These are phyloP conservation scores for Paracanthobrama guichenoti DNA, from an alignment of 2,113 vertebrate genomes.

Conservation along the genomic window DNA sequence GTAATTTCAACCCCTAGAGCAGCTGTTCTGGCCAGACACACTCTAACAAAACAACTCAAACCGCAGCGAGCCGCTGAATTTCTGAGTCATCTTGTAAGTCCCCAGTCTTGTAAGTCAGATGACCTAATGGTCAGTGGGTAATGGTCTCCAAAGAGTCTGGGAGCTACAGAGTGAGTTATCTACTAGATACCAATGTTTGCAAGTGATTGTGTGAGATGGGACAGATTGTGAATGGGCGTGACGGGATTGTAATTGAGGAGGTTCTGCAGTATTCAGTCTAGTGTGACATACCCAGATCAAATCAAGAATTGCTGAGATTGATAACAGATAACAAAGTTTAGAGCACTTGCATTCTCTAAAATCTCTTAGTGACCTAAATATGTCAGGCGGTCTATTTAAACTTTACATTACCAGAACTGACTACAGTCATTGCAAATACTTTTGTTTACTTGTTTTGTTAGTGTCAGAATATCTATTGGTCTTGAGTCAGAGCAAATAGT, in stretches of 20 bases:
- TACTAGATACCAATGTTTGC: slow-evolving; percentile 31
- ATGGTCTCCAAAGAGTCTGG: slow-evolving; percentile 34
- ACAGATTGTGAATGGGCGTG: background rate
- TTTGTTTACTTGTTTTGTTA: background rate
- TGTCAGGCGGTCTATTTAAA: background rate
- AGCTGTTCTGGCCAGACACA: slow-evolving; percentile 11
- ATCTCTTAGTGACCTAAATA: background rate
- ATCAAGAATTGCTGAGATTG: background rate
- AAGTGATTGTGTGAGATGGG: slow-evolving; percentile 18
- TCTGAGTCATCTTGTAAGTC: slow-evolving; percentile 30
- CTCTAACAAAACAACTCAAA: slow-evolving; percentile 25
- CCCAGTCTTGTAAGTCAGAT: slow-evolving; percentile 17
- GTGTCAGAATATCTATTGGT: background rate
- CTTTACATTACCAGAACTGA: background rate
- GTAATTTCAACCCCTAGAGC: slow-evolving; percentile 8
- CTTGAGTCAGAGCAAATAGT: background rate
- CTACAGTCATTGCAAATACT: background rate
- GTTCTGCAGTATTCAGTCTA: background rate
- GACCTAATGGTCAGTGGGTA: slow-evolving; percentile 23
- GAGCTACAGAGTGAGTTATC: slow-evolving; percentile 14
- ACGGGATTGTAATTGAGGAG: background rate
- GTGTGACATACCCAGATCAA: background rate
- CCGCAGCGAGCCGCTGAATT: slow-evolving; percentile 3
- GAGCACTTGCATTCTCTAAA: background rate
- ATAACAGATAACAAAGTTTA: background rate